Evolutionary conservation across 2,888 invertebrate genomes (phyloP).

Genomic region (Eutolmus rufibarbis): DNA sequence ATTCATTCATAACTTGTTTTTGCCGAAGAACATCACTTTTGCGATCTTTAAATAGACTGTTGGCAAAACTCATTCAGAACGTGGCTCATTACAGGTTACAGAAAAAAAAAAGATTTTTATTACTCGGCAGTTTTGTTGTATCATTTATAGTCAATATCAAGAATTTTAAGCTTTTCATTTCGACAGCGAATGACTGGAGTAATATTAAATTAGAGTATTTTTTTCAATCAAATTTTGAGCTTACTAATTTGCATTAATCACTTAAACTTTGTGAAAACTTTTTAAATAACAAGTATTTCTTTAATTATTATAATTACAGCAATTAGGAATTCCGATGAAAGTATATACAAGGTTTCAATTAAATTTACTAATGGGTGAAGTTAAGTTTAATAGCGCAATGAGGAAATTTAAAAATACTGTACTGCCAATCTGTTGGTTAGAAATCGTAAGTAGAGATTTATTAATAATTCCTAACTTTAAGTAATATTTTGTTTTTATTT

Average conservation of each 20-base stretch:
- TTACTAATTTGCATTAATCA: neutral
- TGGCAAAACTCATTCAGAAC: neutral
- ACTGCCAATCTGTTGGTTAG: constrained; percentile 76
- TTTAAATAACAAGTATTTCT: neutral
- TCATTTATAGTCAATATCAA: neutral
- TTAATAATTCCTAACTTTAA: neutral
- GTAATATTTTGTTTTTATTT: neutral
- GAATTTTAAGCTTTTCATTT: neutral
- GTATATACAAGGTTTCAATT: constrained; percentile 74
- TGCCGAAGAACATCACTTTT: neutral
- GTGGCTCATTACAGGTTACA: neutral
- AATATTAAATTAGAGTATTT: neutral
- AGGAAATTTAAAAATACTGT: constrained; percentile 70
- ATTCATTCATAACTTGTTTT: neutral
- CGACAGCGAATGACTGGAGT: neutral
- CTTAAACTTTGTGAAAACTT: neutral
- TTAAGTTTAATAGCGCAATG: constrained; percentile 69
- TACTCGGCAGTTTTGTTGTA: neutral
- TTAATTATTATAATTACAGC: constrained; percentile 60
- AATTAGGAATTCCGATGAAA: constrained; percentile 71
- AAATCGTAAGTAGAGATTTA: constrained; percentile 66
- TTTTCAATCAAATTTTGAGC: neutral
- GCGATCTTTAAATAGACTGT: neutral
- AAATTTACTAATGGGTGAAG: constrained; percentile 73
- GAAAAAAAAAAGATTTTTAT: neutral